Evolutionary conservation across 2,888 invertebrate genomes (phyloP), one percentile per base, ranked within the genome.

Genomic region (Xestia sexstrigata): DNA sequence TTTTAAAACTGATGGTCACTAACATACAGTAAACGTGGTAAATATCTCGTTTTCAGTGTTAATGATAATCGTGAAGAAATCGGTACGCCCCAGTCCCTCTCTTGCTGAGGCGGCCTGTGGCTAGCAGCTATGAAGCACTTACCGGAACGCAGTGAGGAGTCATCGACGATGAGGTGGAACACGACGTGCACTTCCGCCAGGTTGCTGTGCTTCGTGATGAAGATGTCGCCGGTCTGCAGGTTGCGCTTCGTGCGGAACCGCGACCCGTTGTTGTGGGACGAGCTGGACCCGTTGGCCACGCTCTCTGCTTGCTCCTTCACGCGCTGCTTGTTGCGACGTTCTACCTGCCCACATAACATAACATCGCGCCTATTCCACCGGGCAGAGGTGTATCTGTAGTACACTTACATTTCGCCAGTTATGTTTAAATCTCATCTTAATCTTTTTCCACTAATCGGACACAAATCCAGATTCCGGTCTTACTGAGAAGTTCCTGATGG

Each of bases 101-200:
- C 11, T 55, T 55, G 20, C 55, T 2, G 55, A 55, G n/a, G 13
- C 5, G 55, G 9, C n/a, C 20, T 55, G 55, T n/a, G n/a, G 55
- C 55, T 5, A 55, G 55, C 13, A n/a, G n/a, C 5, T 42, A 42
- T 26, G 13, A 8, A 58, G 11, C 26, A 81, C 86, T 70, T 1
- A 95, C 95, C 94, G 1, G 93, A 90, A 65, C 97, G 93, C 23
- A 97, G 94, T 47, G 97, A 97, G 62, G 97, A 96, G 90, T 99
- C 99, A 93, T 99, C 99, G 0, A 98, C 98, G 13, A 99, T 98
- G 92, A 99, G 97, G 92, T 99, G 99, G 96, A 99, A 99, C 69
- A 99, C 98, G 2, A 99, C 98, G 96, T 99, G 99, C 67, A 98
- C 98, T 93, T 99, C 99, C 5, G 99, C 98, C 85, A 99, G 97